Conservation (phyloP, 2,113 vertebrate genomes). For the Tinamus guttatus region DNA sequence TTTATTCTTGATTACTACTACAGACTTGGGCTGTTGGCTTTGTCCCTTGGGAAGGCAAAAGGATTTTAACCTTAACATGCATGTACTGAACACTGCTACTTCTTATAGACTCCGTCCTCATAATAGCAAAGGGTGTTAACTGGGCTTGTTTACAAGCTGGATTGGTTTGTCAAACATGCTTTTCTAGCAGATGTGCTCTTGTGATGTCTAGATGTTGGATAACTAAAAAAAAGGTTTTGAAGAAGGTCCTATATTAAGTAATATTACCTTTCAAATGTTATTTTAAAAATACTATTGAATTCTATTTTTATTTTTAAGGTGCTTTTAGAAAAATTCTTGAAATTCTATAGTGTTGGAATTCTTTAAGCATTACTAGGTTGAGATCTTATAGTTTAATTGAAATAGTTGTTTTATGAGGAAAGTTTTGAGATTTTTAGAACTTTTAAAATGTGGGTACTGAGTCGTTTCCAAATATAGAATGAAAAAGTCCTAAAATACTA, state of each 20-base stretch:
- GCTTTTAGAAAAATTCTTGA: background rate
- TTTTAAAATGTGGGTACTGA: conserved; percentile 16
- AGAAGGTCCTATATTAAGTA: no score
- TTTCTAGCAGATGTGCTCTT: background rate
- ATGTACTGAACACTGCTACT: background rate
- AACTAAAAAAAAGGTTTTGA: no score
- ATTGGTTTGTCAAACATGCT: background rate
- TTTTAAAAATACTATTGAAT: background rate
- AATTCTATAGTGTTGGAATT: background rate
- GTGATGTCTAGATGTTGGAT: background rate
- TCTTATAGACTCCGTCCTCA: background rate
- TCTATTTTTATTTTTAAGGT: background rate
- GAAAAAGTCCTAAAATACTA: background rate
- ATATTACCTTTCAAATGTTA: background rate
- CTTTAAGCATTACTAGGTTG: background rate
- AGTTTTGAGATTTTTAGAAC: background rate
- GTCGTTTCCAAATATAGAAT: background rate
- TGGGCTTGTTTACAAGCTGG: background rate
- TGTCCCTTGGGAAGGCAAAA: background rate
- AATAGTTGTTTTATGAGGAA: background rate
- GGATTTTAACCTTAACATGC: background rate
- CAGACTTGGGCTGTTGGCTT: background rate
- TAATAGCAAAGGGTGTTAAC: background rate
- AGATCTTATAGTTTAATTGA: background rate
- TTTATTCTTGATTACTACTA: background rate